Conservation (phyloP, 2,797 vertebrate species). For the Todus mexicanus region DNA sequence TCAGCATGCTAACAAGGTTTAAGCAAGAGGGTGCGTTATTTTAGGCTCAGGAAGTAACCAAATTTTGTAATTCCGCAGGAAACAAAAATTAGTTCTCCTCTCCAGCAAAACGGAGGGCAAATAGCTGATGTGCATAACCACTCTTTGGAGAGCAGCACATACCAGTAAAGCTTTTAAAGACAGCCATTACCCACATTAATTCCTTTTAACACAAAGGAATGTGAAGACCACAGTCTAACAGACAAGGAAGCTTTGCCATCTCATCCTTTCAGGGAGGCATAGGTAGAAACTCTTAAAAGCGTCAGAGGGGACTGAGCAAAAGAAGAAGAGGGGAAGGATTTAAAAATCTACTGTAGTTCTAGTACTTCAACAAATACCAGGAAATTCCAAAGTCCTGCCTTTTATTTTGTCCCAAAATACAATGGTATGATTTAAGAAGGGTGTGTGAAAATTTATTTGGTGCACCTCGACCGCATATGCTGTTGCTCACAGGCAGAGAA, state of each 20-base stretch:
- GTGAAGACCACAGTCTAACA: not conserved
- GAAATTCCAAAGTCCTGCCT: slow-evolving; percentile 13
- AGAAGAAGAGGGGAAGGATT: not conserved
- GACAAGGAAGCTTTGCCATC: not conserved
- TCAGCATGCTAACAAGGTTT: not conserved
- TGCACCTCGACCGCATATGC: not conserved
- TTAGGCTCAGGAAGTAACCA: slow-evolving; percentile 31
- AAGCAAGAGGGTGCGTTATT: not conserved
- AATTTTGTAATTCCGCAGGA: not conserved
- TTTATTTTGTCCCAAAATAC: slow-evolving; percentile 25
- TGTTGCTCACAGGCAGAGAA: not conserved
- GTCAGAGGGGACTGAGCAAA: not conserved
- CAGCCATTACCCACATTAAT: not conserved
- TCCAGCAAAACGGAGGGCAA: not conserved
- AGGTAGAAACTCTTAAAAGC: not conserved
- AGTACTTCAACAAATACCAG: slow-evolving; percentile 4
- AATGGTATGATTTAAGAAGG: not conserved
- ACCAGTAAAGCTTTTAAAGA: not conserved
- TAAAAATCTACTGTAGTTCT: not conserved
- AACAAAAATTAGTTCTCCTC: slow-evolving; percentile 13
- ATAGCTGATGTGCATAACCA: not conserved
- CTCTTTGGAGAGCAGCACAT: not conserved
- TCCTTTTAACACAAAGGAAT: not conserved
- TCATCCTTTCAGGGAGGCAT: not conserved
- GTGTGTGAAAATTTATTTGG: not conserved